Evolutionary conservation across 2,888 invertebrate genomes (phyloP), one percentile per base, ranked within the genome.

Genomic region (Muschampia plurimacula): DNA sequence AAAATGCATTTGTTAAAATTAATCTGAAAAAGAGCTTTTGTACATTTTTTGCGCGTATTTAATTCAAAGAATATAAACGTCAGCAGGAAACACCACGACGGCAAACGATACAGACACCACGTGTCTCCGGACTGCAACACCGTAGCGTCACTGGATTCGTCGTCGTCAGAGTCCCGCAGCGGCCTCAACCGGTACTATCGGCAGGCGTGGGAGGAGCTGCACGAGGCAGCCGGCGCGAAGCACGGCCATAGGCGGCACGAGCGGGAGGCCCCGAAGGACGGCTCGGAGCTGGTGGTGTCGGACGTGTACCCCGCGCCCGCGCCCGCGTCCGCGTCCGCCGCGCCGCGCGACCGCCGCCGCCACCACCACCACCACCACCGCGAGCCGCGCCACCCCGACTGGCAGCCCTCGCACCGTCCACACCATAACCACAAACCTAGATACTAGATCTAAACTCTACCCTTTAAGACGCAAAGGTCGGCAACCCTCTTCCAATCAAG

Each of bases 181-280:
- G 97, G 97, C 46, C 95, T 98, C 76, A 98, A 98, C 87, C 96
- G 98, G 78, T 98, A 97, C 90, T 98, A 98, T 91, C 96, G 98
- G 41, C 97, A 98, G 88, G 98, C 98, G 2, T 98, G 98, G 98
- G 98, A 98, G 87, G 98, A 98, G 87, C 95, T 98, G 3, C 97
- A 98, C 86, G 97, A 98, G 86, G 96, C 97, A 5, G 96, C 97
- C 4, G 96, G 96, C 1, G 85, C 96, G 93, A 82, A 97, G 49
- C 94, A 87, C 72, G 83, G 81, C 59, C 86, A 86, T 69, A 81
- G 89, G 68, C 80, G 89, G 41, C 89, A 88, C 77, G 95, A 94
- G 74, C 86, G 95, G 32, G 95, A 93, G 77, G 95, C 96, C 1
- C 94, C 96, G 77, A 95, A 96, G 55, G 97, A 97, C 82, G 97